A percentile compares a stretch with the other conserved stretches of the same genome.
phyloP scores from a whole-genome alignment of 2,888 invertebrate genomes.

The Thumatha senex region DNA sequence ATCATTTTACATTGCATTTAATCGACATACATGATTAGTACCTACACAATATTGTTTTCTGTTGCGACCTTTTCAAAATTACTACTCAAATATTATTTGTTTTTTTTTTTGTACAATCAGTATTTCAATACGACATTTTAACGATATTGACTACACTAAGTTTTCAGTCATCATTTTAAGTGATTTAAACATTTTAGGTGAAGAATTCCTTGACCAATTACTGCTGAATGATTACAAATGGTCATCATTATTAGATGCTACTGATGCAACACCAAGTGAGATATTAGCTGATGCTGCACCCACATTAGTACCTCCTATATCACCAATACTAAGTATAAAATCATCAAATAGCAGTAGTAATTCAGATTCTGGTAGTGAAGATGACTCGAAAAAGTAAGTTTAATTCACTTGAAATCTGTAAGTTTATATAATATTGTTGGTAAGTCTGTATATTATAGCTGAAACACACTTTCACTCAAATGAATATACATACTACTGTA shows the following conservation, averaged over 20 bases:
- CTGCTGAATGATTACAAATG: constrained; percentile 70
- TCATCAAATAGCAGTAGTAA: constrained; percentile 69
- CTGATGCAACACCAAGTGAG: constrained; percentile 77
- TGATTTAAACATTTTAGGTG: constrained; percentile 48
- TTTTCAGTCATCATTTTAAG: not conserved
- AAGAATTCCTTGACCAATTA: constrained; percentile 72
- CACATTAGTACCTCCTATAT: constrained; percentile 63
- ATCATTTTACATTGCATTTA: no score
- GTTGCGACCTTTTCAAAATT: no score
- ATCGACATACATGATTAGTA: constrained; percentile 51
- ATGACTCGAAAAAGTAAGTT: constrained; percentile 74
- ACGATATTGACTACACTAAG: no score
- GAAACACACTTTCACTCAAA: constrained; percentile 23
- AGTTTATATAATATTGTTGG: not conserved
- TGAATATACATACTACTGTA: not conserved
- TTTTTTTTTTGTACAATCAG: no score
- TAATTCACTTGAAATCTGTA: not conserved
- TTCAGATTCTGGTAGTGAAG: constrained; percentile 77
- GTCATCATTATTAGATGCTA: constrained; percentile 69
- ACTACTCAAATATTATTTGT: no score
- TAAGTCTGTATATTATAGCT: not conserved
- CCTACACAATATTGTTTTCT: constrained; percentile 37
- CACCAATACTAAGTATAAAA: constrained; percentile 64
- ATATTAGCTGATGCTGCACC: constrained; percentile 77
- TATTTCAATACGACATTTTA: no score